Percentiles rank a stretch among this genome's conserved stretches.
phyloP scores from a whole-genome alignment of 2,113 vertebrate species.

The Xerus inauris region DNA sequence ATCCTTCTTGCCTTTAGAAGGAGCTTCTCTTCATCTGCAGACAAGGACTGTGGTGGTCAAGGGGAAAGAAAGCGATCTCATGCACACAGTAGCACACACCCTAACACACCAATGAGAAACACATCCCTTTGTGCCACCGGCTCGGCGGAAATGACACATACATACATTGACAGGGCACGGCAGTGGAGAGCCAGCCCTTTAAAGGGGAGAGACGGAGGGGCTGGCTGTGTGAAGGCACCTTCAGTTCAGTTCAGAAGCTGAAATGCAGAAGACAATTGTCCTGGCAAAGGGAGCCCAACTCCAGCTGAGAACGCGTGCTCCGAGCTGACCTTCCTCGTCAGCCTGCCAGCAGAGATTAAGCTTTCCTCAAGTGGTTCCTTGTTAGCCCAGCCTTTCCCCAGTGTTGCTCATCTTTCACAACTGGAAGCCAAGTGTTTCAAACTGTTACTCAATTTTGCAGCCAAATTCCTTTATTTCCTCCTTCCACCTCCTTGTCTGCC shows the following conservation, averaged over 20 bases:
- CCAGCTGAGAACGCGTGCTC: conserved; percentile 87
- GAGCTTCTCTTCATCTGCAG: conserved; percentile 49
- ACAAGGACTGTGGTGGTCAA: conserved; percentile 39
- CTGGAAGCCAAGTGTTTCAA: conserved; percentile 80
- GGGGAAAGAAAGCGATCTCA: not conserved
- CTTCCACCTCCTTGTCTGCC: conserved; percentile 51
- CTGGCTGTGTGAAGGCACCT: conserved; percentile 79
- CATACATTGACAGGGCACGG: conserved; percentile 46
- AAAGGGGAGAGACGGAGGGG: conserved; percentile 53
- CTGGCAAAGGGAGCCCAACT: conserved; percentile 83
- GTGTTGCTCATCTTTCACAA: conserved; percentile 82
- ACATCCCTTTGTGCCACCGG: conserved; percentile 14
- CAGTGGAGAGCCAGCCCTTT: conserved; percentile 63
- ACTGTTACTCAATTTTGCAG: conserved; percentile 80
- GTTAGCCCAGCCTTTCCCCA: conserved; percentile 82
- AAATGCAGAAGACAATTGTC: conserved; percentile 84
- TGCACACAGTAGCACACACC: not conserved
- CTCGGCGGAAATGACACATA: conserved; percentile 56
- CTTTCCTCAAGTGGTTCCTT: conserved; percentile 84
- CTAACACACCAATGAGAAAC: not conserved
- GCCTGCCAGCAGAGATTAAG: conserved; percentile 85
- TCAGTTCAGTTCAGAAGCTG: conserved; percentile 82
- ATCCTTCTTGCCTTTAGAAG: conserved; percentile 53
- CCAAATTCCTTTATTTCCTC: conserved; percentile 77
- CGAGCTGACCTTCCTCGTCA: conserved; percentile 85